Evolutionary conservation across 2,113 vertebrate species (phyloP).

Genomic region (Oophaga pumilio): DNA sequence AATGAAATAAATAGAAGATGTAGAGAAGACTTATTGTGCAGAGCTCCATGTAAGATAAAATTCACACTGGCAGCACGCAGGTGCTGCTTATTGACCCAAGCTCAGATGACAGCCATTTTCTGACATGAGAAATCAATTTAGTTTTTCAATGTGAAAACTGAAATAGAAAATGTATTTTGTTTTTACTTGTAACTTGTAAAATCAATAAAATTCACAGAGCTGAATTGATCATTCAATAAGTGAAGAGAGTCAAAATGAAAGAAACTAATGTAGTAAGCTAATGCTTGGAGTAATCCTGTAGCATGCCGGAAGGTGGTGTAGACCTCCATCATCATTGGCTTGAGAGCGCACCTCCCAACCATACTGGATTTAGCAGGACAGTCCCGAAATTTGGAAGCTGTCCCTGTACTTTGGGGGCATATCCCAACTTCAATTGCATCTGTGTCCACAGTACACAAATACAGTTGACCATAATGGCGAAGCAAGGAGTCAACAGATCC

Average conservation of each 20-base stretch:
- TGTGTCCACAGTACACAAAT: too few species aligned
- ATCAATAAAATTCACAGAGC: constrained; percentile 7
- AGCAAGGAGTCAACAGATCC: too few species aligned
- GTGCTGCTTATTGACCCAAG: neutral
- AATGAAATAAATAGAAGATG: neutral
- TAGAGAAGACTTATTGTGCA: neutral
- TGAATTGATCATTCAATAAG: neutral
- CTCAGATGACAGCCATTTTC: neutral
- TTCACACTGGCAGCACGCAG: neutral
- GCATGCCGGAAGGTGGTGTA: too few species aligned
- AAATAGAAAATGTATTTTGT: constrained; percentile 10
- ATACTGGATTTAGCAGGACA: too few species aligned
- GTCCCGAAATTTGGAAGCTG: too few species aligned
- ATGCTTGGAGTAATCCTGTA: neutral
- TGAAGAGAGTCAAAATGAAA: neutral
- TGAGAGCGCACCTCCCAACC: too few species aligned
- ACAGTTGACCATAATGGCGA: too few species aligned
- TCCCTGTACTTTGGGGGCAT: too few species aligned
- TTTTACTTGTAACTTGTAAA: neutral
- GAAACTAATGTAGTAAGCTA: neutral
- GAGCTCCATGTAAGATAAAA: neutral
- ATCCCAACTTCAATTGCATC: too few species aligned
- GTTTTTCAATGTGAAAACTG: neutral
- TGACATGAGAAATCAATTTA: constrained; percentile 28
- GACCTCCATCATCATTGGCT: too few species aligned